Evolutionary conservation across 1,140 invertebrate species (phyloP), one percentile per base, ranked within the genome.

Genomic region (Cylas formicarius): DNA sequence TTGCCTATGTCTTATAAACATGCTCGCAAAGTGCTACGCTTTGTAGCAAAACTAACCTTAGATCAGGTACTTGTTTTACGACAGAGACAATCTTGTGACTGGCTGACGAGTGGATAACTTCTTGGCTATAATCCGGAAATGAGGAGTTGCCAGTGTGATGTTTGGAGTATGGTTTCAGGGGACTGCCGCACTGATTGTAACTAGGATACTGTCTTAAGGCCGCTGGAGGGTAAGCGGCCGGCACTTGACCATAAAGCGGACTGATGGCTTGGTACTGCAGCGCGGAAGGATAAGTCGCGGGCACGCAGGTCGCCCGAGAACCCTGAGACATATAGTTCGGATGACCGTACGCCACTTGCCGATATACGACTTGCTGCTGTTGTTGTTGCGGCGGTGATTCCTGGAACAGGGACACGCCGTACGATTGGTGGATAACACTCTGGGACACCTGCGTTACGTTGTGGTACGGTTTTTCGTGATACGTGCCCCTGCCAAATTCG

Each of bases 351-450:
- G 41, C 48, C 10, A 33, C 29, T 35, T 58, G 58, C 13, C 52
- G 43, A 32, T 59, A 58, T 6, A 50, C 16, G 8, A 51, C 27
- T 34, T 52, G 55, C 18, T 31, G 29, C 11, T 5, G 29, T 6
- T 31, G 11, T 31, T 31, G 29, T n/a, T 31, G 29, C 13, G 29
- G 29, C n/a, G 24, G 24, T n/a, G n/a, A n/a, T n/a, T n/a, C n/a
- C n/a, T n/a, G n/a, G n/a, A n/a, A n/a, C n/a, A n/a, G n/a, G 10
- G 55, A 44, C 2, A 60, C 46, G 16, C 57, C 61, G 33, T 56
- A 61, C 13, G 57, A 50, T 49, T 62, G 58, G 45, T 62, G 58
- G 21, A 61, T 54, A 4, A 61, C 42, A 32, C 46, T 55, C 48
- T 52, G 57, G 17, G 52, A 47, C 22, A 60, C 56, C 47, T 57